These are phyloP conservation scores for Hydropsyche betteni DNA, from an alignment of 2,888 invertebrate species.

Conservation along the genomic window DNA sequence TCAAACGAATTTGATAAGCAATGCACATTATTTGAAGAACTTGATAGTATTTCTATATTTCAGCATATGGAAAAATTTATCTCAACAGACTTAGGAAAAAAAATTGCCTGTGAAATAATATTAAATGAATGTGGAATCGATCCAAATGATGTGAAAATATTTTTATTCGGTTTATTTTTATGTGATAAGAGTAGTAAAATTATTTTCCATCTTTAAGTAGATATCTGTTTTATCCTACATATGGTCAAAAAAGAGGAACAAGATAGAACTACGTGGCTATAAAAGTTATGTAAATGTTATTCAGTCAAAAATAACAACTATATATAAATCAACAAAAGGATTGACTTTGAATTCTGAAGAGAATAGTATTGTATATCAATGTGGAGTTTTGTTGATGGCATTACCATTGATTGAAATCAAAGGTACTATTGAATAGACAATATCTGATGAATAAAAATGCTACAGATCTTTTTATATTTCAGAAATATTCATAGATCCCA, in stretches of 20 bases:
- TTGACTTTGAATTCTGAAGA: neutral
- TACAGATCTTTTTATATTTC: neutral
- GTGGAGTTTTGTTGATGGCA: constrained; percentile 35
- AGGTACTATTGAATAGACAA: neutral
- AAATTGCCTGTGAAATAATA: constrained; percentile 29
- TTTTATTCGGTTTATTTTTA: neutral
- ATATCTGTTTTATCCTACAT: constrained; percentile 21
- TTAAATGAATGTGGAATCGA: constrained; percentile 5
- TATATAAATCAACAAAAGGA: neutral
- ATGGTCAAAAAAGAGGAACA: constrained; percentile 12
- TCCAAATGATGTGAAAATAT: constrained; percentile 4
- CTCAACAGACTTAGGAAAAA: constrained; percentile 4
- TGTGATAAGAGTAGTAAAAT: neutral
- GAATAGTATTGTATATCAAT: neutral
- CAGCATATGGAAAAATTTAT: constrained; percentile 20
- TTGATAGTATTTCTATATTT: constrained; percentile 6
- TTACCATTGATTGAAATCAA: constrained; percentile 7
- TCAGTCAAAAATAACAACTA: neutral
- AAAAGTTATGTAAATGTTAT: neutral
- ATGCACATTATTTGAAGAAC: neutral
- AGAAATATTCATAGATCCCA: neutral
- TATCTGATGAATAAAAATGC: neutral
- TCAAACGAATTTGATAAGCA: neutral
- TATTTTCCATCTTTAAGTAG: neutral
- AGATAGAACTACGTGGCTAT: constrained; percentile 18